phyloP scores from a whole-genome alignment of 2,113 vertebrate species.

The Patagioenas fasciata region DNA sequence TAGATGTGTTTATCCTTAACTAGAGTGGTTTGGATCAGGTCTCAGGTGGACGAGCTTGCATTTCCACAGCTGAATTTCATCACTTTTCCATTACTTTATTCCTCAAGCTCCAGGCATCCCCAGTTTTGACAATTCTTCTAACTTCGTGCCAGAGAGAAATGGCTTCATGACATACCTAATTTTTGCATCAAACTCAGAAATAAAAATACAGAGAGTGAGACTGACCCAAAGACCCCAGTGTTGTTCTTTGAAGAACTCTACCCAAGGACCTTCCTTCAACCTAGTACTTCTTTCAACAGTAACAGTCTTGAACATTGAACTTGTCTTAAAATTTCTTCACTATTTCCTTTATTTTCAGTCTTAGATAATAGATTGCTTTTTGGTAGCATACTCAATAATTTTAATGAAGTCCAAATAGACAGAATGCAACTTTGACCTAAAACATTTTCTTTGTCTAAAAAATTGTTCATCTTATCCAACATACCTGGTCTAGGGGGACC shows the following conservation, averaged over 20 bases:
- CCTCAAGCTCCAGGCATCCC: background rate
- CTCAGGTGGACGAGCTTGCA: background rate
- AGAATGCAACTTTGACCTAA: background rate
- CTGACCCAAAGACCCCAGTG: background rate
- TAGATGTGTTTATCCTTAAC: background rate
- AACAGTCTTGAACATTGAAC: background rate
- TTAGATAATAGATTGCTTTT: background rate
- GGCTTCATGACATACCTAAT: background rate
- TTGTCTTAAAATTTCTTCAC: background rate
- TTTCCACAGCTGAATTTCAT: background rate
- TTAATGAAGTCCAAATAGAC: background rate
- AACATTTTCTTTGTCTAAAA: background rate
- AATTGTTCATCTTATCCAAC: background rate
- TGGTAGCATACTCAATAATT: background rate
- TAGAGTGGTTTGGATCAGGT: background rate
- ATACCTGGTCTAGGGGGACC: background rate
- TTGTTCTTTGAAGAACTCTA: background rate
- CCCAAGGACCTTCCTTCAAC: background rate
- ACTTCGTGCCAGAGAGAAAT: background rate
- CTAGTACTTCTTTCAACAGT: background rate
- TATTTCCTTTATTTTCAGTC: background rate
- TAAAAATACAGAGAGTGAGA: background rate
- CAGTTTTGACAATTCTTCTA: background rate
- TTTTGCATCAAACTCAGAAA: background rate
- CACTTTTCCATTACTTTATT: background rate